Evolutionary conservation across 2,888 invertebrate species (phyloP).

Genomic region (Seira sanloemensis): DNA sequence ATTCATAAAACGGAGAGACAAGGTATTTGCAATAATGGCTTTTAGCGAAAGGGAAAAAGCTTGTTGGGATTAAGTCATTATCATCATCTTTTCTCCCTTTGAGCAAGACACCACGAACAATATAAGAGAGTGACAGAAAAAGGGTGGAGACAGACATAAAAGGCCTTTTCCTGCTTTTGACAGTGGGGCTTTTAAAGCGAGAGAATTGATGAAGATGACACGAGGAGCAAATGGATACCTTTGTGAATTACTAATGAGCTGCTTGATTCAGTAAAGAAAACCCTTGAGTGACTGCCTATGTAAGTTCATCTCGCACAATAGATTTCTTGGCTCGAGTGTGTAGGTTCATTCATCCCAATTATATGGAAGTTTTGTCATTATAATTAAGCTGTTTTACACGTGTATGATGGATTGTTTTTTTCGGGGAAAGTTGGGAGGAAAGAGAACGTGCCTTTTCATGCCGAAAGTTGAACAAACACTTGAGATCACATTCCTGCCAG

Average conservation of each 20-base stretch:
- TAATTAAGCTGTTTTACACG: background rate
- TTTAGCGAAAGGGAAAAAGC: constrained; percentile 40
- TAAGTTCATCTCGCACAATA: too few relatives aligned
- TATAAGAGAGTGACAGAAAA: constrained; percentile 6
- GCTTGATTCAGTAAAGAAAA: background rate
- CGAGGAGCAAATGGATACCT: constrained; percentile 3
- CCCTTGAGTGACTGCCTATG: background rate
- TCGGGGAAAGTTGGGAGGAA: constrained; percentile 29
- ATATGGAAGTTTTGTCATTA: too few relatives aligned
- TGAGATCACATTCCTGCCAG: too few relatives aligned
- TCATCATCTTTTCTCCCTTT: constrained; percentile 36
- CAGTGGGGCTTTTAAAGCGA: background rate
- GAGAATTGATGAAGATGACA: background rate
- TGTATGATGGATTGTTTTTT: background rate
- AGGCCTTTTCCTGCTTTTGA: background rate
- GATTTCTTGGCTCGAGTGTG: too few relatives aligned
- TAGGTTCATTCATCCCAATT: too few relatives aligned
- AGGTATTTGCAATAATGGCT: background rate
- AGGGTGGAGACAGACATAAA: constrained; percentile 39
- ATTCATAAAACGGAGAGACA: constrained; percentile 9
- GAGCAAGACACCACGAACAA: constrained; percentile 27
- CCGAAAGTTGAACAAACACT: too few relatives aligned
- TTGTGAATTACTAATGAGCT: constrained; percentile 36
- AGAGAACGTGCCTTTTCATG: too few relatives aligned
- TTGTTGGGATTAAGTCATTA: constrained; percentile 61